Conservation (phyloP, 2,113 vertebrate species). For the Thamnaconus septentrionalis region DNA sequence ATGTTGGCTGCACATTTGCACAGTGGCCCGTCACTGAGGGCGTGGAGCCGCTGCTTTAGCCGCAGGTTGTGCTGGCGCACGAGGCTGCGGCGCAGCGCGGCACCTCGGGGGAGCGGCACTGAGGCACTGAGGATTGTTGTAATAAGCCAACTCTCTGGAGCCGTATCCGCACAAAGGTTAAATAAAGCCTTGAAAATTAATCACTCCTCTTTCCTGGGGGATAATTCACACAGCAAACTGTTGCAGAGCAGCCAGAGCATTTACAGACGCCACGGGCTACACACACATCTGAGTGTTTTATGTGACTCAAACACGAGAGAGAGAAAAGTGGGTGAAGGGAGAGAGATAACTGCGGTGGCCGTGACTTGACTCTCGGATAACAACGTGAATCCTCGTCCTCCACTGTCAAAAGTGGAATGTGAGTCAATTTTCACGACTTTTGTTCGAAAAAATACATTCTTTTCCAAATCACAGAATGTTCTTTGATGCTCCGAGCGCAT, state of each 20-base stretch:
- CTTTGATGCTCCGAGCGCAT: too few relatives aligned
- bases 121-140: constrained; percentile 47
- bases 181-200: constrained; percentile 35
- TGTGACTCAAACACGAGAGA: constrained; percentile 13
- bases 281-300: constrained; percentile 19
- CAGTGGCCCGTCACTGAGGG: too few relatives aligned
- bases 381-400: too few relatives aligned
- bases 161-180: constrained; percentile 44
- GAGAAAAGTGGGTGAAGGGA: constrained; percentile 11
- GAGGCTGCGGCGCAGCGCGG: too few relatives aligned
- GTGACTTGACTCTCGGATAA: too few relatives aligned
- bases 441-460: too few relatives aligned
- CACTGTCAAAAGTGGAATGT: too few relatives aligned
- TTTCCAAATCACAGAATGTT: too few relatives aligned
- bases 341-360: not conserved
- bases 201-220: constrained; percentile 17
- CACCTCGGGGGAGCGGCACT: constrained; percentile 26
- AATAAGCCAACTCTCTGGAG: constrained; percentile 25
- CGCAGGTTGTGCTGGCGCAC: too few relatives aligned
- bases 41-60: too few relatives aligned
- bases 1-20: too few relatives aligned
- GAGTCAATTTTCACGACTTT: too few relatives aligned
- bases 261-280: constrained; percentile 14
- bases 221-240: constrained; percentile 38
- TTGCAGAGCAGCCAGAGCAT: constrained; percentile 20